Base-by-base conservation (phyloP, 2,888 invertebrate genomes). In the Prosapia bicincta region DNA sequence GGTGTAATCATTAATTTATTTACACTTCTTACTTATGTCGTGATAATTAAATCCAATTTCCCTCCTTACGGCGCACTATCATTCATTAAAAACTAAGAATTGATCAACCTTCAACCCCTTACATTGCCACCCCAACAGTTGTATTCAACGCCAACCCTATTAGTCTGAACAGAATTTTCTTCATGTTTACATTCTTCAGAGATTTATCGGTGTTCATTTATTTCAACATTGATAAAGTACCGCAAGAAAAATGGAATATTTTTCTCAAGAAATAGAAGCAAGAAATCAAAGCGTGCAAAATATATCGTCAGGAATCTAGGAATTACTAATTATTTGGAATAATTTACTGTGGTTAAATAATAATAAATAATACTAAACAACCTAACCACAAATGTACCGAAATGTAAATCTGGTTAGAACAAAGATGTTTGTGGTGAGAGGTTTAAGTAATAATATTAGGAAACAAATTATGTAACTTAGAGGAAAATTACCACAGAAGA, bases 1-100 rank as follows among this genome's bases (percentile, higher is more conserved):
- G 54, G n/a, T 54, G 3, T 54, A 68, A 73, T 73, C 73, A 73
- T 73, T 73, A 73, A 73, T 73, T 73, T 73, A 43, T 73, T 54
- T 54, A 6, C 20, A 20, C 3, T 13, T 2, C 20, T 54, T 54
- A n/a, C 54, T n/a, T 38, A 43, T 25, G 54, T 67, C n/a, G 68
- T 68, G 68, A 68, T 73, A 73, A 73, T 73, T 73, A 69, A 68
- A 73, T 43, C 43, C 73, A 38, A 73, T 38, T 69, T 67, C 67
- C 66, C 67, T 13, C 73, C 72, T 26, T 66, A 67, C 13, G 38
- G 10, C 54, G 20, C 3, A 54, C 20, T 54, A 54, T 54, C 54
- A 54, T 54, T 54, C n/a, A 54, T 54, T 54, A 54, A 54, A 54
- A 54, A 20, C 54, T 54, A 1, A 2, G 54, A 54, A 54, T 15